Base-by-base conservation (phyloP, 2,113 vertebrate species). In the Solea senegalensis region DNA sequence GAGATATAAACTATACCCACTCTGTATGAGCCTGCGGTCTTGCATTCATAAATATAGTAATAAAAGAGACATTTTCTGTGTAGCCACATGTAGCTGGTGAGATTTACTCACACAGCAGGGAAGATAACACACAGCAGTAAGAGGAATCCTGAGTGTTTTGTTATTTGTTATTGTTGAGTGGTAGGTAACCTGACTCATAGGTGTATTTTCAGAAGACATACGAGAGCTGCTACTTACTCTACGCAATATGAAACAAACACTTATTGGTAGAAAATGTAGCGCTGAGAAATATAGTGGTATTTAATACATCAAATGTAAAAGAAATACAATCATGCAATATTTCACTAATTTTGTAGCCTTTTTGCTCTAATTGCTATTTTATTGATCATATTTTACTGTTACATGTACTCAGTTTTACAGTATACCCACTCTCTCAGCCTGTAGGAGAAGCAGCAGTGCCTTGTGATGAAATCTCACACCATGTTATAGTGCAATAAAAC, bases 41-140 rank as follows among this genome's bases (percentile, higher is more conserved):
- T 43, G 21, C 56, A 9, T 65, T 56, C 48, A 46, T 66, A 26
- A 61, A 50, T 26, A 50, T 55, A 44, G 43, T 50, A 26, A 44
- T 54, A 13, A 65, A 44, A 59, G 44, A 69, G 41, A 26, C 5
- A 69, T 64, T 41, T 58, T 0, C 26, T 44, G 40, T 59, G 46
- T 34, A 64, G 6, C 14, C 15, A 43, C 15, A 8, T 50, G 39
- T 8, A 39, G 58, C 58, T 21, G 53, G 12, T n/a, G 40, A 72
- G 41, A 63, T 62, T 66, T 7, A 28, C 43, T 69, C 50, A n/a
- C n/a, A n/a, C n/a, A n/a, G n/a, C n/a, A n/a, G 26, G 12, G 54
- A 71, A 28, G 39, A 65, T 9, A 41, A 7, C 26, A 41, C 3
- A 59, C 8, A 13, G 27, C 1, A n/a, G 44, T 39, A 40, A 64